Conservation (phyloP, 2,113 vertebrate species). For the Cinclus cinclus region DNA sequence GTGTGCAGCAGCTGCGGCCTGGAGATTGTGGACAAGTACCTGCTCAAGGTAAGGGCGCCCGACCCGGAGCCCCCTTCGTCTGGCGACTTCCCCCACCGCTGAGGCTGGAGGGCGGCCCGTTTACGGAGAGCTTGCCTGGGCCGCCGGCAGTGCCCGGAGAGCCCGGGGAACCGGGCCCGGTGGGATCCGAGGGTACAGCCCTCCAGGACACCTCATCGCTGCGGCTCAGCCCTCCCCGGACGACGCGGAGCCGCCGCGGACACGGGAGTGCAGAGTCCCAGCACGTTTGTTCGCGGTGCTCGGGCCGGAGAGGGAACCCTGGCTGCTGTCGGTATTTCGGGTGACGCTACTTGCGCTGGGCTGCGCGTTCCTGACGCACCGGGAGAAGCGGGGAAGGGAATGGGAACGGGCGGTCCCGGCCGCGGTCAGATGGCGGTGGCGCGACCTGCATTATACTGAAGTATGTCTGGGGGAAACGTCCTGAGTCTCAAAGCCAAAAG, state of each 20-base stretch:
- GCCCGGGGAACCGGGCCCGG: neutral
- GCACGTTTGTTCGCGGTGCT: neutral
- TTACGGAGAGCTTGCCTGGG: too few relatives aligned
- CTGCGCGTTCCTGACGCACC: accelerated
- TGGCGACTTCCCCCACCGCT: too few relatives aligned
- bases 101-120: neutral
- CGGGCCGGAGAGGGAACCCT: neutral
- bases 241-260: neutral
- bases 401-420: neutral
- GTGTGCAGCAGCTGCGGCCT: constrained; percentile 89
- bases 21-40: constrained; percentile 95
- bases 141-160: neutral
- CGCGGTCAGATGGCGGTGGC: accelerated
- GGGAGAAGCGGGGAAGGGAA: neutral
- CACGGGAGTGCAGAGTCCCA: neutral
- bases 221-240: too few relatives aligned
- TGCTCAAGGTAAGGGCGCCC: constrained; percentile 85
- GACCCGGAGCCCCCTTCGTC: neutral
- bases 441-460: neutral
- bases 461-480: accelerated
- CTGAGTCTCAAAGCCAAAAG: neutral
- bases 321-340: neutral
- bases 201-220: accelerated
- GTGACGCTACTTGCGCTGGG: neutral
- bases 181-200: neutral